Evolutionary conservation across 2,113 vertebrate species (phyloP).

Genomic region (Xiphorhynchus elegans): DNA sequence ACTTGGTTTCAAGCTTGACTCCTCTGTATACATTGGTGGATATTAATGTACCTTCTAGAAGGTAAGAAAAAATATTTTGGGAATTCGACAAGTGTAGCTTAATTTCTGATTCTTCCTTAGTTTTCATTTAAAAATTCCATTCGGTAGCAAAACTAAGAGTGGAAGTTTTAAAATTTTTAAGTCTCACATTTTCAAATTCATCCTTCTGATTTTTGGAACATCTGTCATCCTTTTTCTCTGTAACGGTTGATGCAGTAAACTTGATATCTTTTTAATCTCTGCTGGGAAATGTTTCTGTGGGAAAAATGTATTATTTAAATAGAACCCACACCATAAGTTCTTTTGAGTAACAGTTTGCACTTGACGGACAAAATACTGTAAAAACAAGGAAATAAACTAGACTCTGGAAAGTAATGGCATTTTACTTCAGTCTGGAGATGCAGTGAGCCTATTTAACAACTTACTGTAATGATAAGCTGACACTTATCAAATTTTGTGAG

Average conservation of each 20-base stretch:
- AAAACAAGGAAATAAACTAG: not conserved
- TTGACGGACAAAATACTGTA: not conserved
- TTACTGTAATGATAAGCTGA: not conserved
- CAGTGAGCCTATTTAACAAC: not conserved
- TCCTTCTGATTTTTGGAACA: not conserved
- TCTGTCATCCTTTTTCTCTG: not conserved
- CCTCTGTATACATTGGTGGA: slow-evolving; percentile 91
- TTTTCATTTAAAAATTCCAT: not conserved
- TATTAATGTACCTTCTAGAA: slow-evolving; percentile 85
- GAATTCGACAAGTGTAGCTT: not conserved
- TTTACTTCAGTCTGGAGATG: not conserved
- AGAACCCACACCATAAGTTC: not conserved
- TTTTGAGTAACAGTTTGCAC: not conserved
- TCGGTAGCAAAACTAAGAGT: not conserved
- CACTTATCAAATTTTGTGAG: not conserved
- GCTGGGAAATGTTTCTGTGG: not conserved
- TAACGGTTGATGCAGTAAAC: not conserved
- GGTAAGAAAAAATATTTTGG: slow-evolving; percentile 69
- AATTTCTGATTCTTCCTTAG: not conserved
- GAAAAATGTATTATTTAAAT: not conserved
- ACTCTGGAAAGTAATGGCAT: not conserved
- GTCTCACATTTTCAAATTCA: not conserved
- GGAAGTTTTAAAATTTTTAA: not conserved
- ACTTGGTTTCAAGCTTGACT: slow-evolving; percentile 92
- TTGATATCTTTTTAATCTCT: not conserved